These are phyloP conservation scores for Felis catus DNA, from an alignment of 2,113 vertebrate species.

Conservation along the genomic window F.catus_Fca126_mat1.0 CM031413.1:4278001-4278500, in stretches of 20 bases:
- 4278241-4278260: not conserved
- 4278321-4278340: not conserved
- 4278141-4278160: too few relatives aligned
- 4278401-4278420: not conserved
- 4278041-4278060: not conserved
- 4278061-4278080: too few relatives aligned
- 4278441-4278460: too few relatives aligned
- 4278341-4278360: not conserved
- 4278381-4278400: not conserved
- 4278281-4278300: not conserved
- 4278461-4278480: not conserved
- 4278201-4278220: not conserved
- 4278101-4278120: not conserved
- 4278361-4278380: too few relatives aligned
- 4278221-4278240: not conserved
- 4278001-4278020: too few relatives aligned
- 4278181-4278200: not conserved
- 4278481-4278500: not conserved
- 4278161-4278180: not conserved
- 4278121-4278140: not conserved
- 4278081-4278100: too few relatives aligned
- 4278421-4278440: not conserved
- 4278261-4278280: not conserved
- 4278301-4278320: not conserved
- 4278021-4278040: not conserved